These are phyloP conservation scores for Clinocottus analis DNA, from an alignment of 2,113 vertebrate species.

Conservation along the genomic window DNA sequence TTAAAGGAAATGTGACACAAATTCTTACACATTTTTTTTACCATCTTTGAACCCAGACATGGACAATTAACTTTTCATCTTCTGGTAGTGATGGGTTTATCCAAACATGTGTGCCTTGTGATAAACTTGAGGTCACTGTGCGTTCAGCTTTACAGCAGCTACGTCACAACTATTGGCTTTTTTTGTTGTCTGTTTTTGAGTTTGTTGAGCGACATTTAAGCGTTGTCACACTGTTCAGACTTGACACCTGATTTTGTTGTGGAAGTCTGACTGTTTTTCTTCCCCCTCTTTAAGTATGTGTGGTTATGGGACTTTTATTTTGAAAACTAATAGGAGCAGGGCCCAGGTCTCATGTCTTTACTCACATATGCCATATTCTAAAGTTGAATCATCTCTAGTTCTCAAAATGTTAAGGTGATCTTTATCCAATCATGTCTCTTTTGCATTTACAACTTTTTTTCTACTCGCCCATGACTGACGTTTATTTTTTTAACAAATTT, in stretches of 20 bases:
- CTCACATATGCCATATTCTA: conserved; percentile 49
- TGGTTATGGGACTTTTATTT: conserved; percentile 45
- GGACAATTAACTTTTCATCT: conserved; percentile 60
- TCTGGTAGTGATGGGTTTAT: conserved; percentile 58
- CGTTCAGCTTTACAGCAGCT: conserved; percentile 44
- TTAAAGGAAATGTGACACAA: conserved; percentile 50
- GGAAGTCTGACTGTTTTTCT: conserved; percentile 23
- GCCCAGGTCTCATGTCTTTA: conserved; percentile 64
- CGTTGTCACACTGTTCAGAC: conserved; percentile 29
- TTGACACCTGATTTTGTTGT: conserved; percentile 36
- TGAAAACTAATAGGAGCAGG: conserved; percentile 23
- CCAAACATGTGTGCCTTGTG: conserved; percentile 59
- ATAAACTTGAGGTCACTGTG: conserved; percentile 58
- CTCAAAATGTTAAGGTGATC: conserved; percentile 14
- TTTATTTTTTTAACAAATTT: conserved; percentile 55
- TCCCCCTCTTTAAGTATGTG: not conserved
- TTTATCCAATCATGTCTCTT: conserved; percentile 38
- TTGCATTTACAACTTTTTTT: conserved; percentile 61
- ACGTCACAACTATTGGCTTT: conserved; percentile 19
- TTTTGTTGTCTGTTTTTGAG: conserved; percentile 30
- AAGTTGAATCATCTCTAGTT: conserved; percentile 17
- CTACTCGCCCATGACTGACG: conserved; percentile 27
- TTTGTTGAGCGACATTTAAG: conserved; percentile 25
- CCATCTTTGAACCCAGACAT: conserved; percentile 43
- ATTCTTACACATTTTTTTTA: conserved; percentile 28